Base-by-base conservation (phyloP, 1,140 invertebrate species). In the Lucilia sericata region DNA sequence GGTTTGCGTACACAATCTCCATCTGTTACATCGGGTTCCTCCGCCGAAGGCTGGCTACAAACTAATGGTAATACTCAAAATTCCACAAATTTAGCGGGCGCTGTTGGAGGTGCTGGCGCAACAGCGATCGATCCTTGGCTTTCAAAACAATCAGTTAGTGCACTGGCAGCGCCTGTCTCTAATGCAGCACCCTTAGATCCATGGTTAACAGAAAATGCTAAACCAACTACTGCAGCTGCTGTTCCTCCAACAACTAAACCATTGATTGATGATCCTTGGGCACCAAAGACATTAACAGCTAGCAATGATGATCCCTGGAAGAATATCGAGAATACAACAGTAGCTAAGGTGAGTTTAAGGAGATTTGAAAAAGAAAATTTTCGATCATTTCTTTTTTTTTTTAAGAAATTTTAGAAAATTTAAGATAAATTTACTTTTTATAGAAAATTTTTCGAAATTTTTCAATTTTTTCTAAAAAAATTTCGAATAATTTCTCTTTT, bases 201-300 rank as follows among this genome's bases (percentile, higher is more conserved):
- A 55, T 86, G 85, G 85, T 55, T 83, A 21, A n/a, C 70, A 30
- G 21, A 51, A 42, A 47, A 78, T 12, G 30, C 83, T 19, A 55
- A 75, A 88, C 76, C 81, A 89, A 86, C 83, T 86, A 85, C 83
- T 84, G 85, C 78, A n/a, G 76, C 60, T 14, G 47, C 10, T n/a
- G 21, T 74, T 74, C 74, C 86, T 88, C 85, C 86, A 78, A 82
- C 80, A 49, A 19, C 83, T n/a, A 82, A 82, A 70, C 36, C 80
- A 8, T 78, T 82, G 60, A 65, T 85, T 25, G 89, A 86, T n/a
- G 89, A 90, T 88, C 89, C 89, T 7, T 90, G 89, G 89, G 86
- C 88, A 70, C 82, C 88, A 17, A 91, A 89, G 82, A 86, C 87
- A 2, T 93, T 93, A 21, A 25, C 92, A 91, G 91, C 92, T 47